Conservation (phyloP, 2,888 invertebrate species). For the Ormyrus pomaceus region DNA sequence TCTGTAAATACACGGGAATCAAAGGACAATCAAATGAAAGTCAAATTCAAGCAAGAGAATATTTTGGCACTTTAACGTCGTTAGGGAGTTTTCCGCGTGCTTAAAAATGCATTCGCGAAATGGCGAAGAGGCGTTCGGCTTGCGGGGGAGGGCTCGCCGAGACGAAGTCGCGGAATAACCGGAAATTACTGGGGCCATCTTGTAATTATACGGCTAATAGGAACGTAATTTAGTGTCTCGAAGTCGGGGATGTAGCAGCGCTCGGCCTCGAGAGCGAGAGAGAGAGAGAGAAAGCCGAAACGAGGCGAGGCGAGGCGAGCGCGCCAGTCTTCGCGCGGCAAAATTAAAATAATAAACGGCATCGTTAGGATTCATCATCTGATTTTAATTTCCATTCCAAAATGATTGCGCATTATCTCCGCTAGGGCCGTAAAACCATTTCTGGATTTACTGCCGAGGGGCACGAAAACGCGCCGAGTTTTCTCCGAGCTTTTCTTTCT, state of each 20-base stretch:
- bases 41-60: too few relatives aligned
- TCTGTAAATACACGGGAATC: too few relatives aligned
- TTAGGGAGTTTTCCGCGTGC: constrained; percentile 38
- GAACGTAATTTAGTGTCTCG: constrained; percentile 76
- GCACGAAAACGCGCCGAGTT: constrained; percentile 44
- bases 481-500: constrained; percentile 34
- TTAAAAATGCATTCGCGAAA: constrained; percentile 61
- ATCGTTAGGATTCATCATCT: constrained; percentile 77
- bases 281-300: constrained; percentile 55
- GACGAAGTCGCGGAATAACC: constrained; percentile 74
- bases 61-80: background rate
- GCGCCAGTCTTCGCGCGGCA: constrained; percentile 66
- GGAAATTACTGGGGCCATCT: constrained; percentile 76
- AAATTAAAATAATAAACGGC: constrained; percentile 77
- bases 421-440: constrained; percentile 67
- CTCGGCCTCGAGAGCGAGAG: constrained; percentile 57
- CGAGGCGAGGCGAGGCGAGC: constrained; percentile 46
- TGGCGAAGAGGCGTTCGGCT: constrained; percentile 59
- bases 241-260: constrained; percentile 72
- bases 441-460: constrained; percentile 71
- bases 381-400: constrained; percentile 76
- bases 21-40: too few relatives aligned
- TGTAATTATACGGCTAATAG: constrained; percentile 76
- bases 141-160: constrained; percentile 49
- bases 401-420: constrained; percentile 76